Base-by-base conservation (phyloP, 2,797 vertebrate species). In the Gadopsis marmoratus region DNA sequence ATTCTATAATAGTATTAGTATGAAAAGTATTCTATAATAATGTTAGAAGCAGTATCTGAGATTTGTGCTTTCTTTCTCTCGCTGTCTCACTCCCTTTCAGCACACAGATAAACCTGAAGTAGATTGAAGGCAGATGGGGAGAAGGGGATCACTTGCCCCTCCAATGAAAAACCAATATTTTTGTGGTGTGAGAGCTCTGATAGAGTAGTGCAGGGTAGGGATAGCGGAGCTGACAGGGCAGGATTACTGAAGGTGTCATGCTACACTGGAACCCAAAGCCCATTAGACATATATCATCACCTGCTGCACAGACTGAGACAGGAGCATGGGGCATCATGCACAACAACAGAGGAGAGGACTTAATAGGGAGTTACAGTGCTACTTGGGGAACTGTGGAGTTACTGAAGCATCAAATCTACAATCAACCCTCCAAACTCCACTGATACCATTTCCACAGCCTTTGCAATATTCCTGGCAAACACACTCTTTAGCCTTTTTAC, bases 261-360 rank as follows among this genome's bases (percentile, higher is more conserved):
- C 79, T 89, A 81, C 88, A 86, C 84, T 79, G 83, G 87, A 86
- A 87, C 75, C 79, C 47, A 29, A 86, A 89, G 86, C 88, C 91
- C 90, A 89, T 93, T 91, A 93, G 81, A 93, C 88, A 85, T 91
- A 86, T 88, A 91, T 92, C 93, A 91, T 87, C 84, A 89, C 79
- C 85, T 81, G 75, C 83, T 82, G 84, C 85, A 89, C 71, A 61
- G 79, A 76, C 74, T 53, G 54, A 76, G 80, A 78, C 74, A 63
- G 76, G 67, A 71, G 70, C 37, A 23, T 48, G 21, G n/a, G 61
- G 48, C 62, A 76, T 70, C 69, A 54, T 63, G 26, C 51, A 71
- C 63, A 59, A 74, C 50, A 66, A 45, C 41, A 60, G 55, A 55
- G 48, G 43, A 47, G 39, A 74, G 41, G 61, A 72, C 50, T 66